Evolutionary conservation across 2,113 vertebrate species (phyloP).

Genomic region (Rhizomys pruinosus): DNA sequence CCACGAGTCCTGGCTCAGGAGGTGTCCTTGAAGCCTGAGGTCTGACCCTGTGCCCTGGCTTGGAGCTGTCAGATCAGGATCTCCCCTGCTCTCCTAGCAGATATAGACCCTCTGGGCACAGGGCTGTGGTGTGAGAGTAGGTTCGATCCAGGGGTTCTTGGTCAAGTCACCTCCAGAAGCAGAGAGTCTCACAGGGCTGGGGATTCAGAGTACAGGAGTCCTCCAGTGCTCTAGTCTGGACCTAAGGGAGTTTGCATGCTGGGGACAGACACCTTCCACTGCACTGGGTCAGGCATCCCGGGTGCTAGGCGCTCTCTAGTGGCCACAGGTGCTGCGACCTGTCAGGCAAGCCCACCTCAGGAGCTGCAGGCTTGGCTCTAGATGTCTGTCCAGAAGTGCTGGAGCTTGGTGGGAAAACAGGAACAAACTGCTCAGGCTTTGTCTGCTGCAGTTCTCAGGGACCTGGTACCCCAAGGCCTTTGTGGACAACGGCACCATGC

Average conservation of each 20-base stretch:
- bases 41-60: too few species aligned
- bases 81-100: too few species aligned
- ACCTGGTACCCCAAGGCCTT: constrained; percentile 4
- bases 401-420: rapidly evolving
- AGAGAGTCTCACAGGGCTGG: background rate
- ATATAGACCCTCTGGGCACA: too few species aligned
- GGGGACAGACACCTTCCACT: too few species aligned
- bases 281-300: background rate
- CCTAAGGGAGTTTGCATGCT: too few species aligned
- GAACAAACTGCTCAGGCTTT: background rate
- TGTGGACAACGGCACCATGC: rapidly evolving
- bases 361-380: background rate
- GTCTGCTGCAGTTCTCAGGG: constrained; percentile 1
- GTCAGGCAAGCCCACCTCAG: background rate
- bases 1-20: background rate
- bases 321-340: too few species aligned
- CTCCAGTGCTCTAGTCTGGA: too few species aligned
- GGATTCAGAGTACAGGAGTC: background rate
- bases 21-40: background rate
- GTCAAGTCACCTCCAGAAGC: background rate
- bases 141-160: background rate
- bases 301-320: background rate
- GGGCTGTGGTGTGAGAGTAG: background rate
- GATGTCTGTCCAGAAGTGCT: background rate
- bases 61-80: too few species aligned